phyloP scores from a whole-genome alignment of 2,113 vertebrate genomes.

The Nibea coibor region DNA sequence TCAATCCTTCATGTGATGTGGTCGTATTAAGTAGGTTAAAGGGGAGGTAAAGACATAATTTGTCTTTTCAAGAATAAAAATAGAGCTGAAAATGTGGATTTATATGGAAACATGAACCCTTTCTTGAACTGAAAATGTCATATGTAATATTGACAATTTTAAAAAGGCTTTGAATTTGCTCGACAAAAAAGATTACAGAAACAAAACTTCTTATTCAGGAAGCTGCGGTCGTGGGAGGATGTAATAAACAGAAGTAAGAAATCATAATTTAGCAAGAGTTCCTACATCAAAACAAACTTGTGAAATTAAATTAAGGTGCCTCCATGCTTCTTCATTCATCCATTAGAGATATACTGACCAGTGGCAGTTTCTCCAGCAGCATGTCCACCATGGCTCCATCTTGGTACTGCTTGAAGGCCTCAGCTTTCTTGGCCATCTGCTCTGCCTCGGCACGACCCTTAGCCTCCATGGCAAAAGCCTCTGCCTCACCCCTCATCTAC shows the following conservation, averaged over 20 bases:
- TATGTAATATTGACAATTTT: neutral
- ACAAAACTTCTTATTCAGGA: neutral
- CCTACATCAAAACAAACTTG: neutral
- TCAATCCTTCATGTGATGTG: neutral
- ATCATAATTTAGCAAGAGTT: neutral
- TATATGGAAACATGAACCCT: neutral
- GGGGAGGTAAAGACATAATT: neutral
- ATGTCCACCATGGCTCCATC: constrained; percentile 94
- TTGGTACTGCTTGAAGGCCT: constrained; percentile 91
- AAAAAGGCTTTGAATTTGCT: neutral
- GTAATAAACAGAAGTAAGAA: neutral
- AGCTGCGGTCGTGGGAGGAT: neutral
- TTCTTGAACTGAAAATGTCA: neutral
- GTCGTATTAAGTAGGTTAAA: neutral
- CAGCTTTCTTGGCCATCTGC: constrained; percentile 93
- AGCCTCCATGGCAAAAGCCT: constrained; percentile 89
- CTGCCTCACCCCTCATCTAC: constrained; percentile 91
- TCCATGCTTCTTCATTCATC: neutral
- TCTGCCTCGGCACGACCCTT: constrained; percentile 90
- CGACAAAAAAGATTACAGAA: neutral
- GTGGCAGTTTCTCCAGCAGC: constrained; percentile 92
- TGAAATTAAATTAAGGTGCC: neutral
- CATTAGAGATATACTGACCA: constrained; percentile 80
- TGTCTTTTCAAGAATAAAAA: too few species aligned
- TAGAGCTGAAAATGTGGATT: too few species aligned